Percentiles rank a stretch among this genome's conserved stretches.
phyloP scores from a whole-genome alignment of 2,113 vertebrate genomes.

The Dipodomys ordii region DNA sequence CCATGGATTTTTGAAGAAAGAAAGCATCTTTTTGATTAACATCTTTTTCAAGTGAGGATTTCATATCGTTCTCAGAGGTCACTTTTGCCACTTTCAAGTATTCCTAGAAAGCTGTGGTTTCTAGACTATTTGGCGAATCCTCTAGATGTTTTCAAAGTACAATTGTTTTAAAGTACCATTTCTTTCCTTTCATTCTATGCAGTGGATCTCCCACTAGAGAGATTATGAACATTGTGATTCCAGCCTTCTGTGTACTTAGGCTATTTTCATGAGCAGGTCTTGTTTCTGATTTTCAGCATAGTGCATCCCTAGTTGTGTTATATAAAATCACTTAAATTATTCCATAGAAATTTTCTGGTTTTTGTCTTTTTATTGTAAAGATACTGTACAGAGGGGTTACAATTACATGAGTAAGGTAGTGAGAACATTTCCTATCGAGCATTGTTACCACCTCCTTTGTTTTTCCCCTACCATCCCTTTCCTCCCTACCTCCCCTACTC shows the following conservation, averaged over 20 bases:
- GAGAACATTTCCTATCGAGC: no score
- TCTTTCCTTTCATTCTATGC: not conserved
- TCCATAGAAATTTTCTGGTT: not conserved
- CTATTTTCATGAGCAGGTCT: not conserved
- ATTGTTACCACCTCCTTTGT: no score
- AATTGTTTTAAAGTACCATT: not conserved
- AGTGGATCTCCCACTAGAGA: not conserved
- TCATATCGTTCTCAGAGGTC: not conserved
- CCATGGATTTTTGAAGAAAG: not conserved
- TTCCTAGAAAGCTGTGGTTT: not conserved
- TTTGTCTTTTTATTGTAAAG: not conserved
- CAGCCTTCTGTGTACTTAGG: not conserved
- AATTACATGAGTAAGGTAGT: no score
- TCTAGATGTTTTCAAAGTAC: not conserved
- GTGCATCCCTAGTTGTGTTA: not conserved
- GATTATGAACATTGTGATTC: not conserved
- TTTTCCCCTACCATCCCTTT: no score
- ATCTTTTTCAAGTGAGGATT: not conserved
- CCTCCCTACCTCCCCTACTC: no score
- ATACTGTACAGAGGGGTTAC: no score
- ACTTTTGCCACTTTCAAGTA: not conserved
- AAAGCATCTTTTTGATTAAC: not conserved
- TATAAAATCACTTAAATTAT: not conserved
- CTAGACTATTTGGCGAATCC: not conserved
- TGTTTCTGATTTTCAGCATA: constrained; percentile 22